These are phyloP conservation scores for Drosophila lowei DNA, from an alignment of 1,140 invertebrate genomes.

Conservation along the genomic window DNA sequence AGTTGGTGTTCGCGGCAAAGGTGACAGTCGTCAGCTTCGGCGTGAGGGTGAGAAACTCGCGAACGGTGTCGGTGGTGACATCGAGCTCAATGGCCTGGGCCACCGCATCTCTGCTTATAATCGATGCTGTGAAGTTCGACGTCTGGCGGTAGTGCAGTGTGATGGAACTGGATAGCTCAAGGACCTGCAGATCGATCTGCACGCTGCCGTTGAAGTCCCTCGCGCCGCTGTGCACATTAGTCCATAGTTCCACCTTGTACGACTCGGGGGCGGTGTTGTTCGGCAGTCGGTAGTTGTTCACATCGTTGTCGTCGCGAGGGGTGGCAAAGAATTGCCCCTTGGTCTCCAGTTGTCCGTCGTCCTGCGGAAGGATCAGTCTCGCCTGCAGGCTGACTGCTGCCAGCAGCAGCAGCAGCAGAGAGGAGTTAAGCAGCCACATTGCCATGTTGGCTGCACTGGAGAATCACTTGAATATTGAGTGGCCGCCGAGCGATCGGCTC, in stretches of 20 bases:
- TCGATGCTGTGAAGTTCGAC: conserved; percentile 39
- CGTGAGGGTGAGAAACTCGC: conserved; percentile 69
- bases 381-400: conserved; percentile 46
- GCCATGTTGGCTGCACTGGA: conserved; percentile 88
- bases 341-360: conserved; percentile 53
- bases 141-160: conserved; percentile 83
- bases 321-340: conserved; percentile 29
- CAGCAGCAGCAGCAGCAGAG: conserved; percentile 47
- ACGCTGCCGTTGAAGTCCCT: conserved; percentile 85
- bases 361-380: conserved; percentile 19
- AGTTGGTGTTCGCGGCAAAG: conserved; percentile 61
- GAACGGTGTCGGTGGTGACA: conserved; percentile 3
- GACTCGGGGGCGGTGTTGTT: conserved; percentile 85
- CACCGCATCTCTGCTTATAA: conserved; percentile 35
- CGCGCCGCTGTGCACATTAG: conserved; percentile 84
- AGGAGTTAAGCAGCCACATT: conserved; percentile 35
- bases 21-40: conserved; percentile 77
- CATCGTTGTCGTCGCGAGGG: conserved; percentile 59
- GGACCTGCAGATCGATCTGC: conserved; percentile 84
- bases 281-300: conserved; percentile 85
- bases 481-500: neutral
- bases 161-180: conserved; percentile 77
- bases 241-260: conserved; percentile 87
- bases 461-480: conserved; percentile 84
- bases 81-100: conserved; percentile 14